phyloP scores from a whole-genome alignment of 30 jellyfish, hydroid and myxozoan species.

The Calvadosia cruxmelitensis region DNA sequence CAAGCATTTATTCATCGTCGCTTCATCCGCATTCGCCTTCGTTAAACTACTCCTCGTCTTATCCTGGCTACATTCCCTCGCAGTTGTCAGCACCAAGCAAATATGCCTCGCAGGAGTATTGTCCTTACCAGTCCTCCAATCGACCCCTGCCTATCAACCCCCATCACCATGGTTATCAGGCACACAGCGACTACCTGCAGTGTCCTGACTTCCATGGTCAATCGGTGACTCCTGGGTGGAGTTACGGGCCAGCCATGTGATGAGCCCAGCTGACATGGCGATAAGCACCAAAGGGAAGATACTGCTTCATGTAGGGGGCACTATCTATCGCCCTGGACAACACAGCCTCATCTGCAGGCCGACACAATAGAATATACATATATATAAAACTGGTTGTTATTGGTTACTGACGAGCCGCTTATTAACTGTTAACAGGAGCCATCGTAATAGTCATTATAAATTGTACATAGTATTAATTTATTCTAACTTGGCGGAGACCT shows the following conservation, averaged over 20 bases:
- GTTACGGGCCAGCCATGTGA: constrained; percentile 53
- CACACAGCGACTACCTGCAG: constrained; percentile 50
- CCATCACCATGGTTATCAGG: constrained; percentile 43
- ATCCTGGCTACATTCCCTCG: constrained; percentile 52
- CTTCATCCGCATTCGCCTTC: constrained; percentile 27
- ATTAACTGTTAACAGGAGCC: too few relatives aligned
- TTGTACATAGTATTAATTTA: too few relatives aligned
- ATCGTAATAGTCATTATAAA: too few relatives aligned
- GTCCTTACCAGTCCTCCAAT: constrained; percentile 76
- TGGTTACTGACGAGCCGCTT: too few relatives aligned
- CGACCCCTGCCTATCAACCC: constrained; percentile 25
- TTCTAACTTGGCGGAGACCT: too few relatives aligned
- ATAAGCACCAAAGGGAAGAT: too few relatives aligned
- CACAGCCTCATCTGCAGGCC: too few relatives aligned
- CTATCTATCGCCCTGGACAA: too few relatives aligned
- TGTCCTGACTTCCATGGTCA: constrained; percentile 61
- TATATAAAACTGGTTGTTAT: too few relatives aligned
- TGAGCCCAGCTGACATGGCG: too few relatives aligned
- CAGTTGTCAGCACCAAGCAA: constrained; percentile 38
- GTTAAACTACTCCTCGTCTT: constrained; percentile 25
- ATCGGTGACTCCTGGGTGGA: constrained; percentile 48
- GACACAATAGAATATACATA: too few relatives aligned
- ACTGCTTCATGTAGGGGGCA: too few relatives aligned
- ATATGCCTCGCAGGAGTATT: constrained; percentile 35
- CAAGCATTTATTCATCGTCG: constrained; percentile 20